Evolutionary conservation across 2,797 vertebrate species (phyloP).

Genomic region (Ciconia nigra): DNA sequence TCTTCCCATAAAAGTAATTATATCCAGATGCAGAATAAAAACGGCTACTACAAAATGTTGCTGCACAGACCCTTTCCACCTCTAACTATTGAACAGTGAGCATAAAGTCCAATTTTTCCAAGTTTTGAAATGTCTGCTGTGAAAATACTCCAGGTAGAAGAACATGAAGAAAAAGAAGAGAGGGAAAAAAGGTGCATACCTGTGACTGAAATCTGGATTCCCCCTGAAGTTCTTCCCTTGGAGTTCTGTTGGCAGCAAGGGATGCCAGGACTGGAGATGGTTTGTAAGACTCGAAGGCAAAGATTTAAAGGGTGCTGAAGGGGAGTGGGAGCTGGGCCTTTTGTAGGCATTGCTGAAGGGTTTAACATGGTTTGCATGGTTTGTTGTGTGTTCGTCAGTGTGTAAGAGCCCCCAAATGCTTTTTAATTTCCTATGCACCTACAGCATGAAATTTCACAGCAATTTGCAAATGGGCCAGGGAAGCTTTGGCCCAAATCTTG

Average conservation of each 20-base stretch:
- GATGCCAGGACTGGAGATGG: not conserved
- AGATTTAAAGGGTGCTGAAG: not conserved
- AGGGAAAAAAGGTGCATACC: not conserved
- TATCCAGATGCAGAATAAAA: not conserved
- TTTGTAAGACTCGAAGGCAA: not conserved
- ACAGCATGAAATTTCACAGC: not conserved
- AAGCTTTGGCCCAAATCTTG: not conserved
- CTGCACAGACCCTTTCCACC: not conserved
- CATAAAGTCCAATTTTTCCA: not conserved
- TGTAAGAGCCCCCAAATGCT: not conserved
- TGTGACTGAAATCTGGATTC: not conserved
- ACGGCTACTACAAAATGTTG: not conserved
- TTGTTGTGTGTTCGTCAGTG: not conserved
- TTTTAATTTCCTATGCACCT: not conserved
- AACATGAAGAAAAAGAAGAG: not conserved
- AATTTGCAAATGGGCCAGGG: not conserved
- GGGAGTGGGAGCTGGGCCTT: not conserved
- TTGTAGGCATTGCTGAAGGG: not conserved
- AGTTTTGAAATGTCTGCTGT: not conserved
- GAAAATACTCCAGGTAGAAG: not conserved
- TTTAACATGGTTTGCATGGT: not conserved
- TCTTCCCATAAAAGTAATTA: slow-evolving; percentile 9
- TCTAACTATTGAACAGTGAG: not conserved
- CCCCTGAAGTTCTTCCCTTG: not conserved
- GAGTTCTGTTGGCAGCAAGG: not conserved